Evolutionary conservation across 2,797 vertebrate genomes (phyloP).

Genomic region (Alosa sapidissima): DNA sequence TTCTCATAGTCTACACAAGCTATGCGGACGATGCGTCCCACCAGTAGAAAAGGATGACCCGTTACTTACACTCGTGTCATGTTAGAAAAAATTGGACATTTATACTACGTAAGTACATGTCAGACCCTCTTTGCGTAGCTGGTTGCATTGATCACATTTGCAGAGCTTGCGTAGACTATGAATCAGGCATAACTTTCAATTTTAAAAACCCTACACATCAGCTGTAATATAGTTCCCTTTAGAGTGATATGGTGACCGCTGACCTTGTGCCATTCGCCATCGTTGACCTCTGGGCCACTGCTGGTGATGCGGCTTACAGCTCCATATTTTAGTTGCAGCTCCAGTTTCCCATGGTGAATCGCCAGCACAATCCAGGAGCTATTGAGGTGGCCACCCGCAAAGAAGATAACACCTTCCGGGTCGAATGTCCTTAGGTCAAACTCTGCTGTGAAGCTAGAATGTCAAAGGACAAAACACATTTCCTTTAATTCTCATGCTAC

Average conservation of each 20-base stretch:
- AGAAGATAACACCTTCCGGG: constrained; percentile 93
- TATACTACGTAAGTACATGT: too few relatives aligned
- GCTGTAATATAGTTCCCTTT: too few relatives aligned
- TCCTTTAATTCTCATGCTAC: neutral
- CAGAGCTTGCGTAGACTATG: too few relatives aligned
- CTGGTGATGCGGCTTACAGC: constrained; percentile 88
- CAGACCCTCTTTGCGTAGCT: too few relatives aligned
- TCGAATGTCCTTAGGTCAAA: constrained; percentile 97
- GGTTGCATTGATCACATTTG: too few relatives aligned
- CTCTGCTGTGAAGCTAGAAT: constrained; percentile 88
- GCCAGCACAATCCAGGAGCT: constrained; percentile 92
- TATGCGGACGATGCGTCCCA: too few relatives aligned
- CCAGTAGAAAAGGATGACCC: too few relatives aligned
- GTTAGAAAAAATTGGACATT: too few relatives aligned
- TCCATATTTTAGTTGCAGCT: constrained; percentile 89
- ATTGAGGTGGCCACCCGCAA: constrained; percentile 88
- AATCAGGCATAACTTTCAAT: too few relatives aligned
- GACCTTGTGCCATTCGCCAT: constrained; percentile 94
- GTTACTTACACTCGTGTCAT: too few relatives aligned
- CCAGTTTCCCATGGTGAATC: constrained; percentile 86
- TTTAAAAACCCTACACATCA: too few relatives aligned
- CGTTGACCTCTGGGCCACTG: constrained; percentile 86
- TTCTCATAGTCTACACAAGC: too few relatives aligned
- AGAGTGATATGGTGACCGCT: constrained; percentile 41
- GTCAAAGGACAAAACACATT: neutral